Base-by-base conservation (phyloP, 2,113 vertebrate genomes). In the Morone saxatilis region DNA sequence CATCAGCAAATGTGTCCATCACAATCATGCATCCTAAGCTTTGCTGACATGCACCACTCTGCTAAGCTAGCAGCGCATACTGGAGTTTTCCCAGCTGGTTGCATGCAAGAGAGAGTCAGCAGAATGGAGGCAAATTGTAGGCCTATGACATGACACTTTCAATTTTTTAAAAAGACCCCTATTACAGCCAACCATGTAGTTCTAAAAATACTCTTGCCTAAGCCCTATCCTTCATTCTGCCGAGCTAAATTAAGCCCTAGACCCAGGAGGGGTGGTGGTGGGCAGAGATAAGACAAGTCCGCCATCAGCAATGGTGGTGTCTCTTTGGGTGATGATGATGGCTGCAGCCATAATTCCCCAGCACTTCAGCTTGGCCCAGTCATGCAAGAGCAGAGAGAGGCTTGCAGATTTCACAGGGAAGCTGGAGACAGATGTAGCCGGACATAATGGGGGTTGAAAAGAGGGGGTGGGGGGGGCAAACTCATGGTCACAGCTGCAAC, bases 1-100 rank as follows among this genome's bases (percentile, higher is more conserved):
- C 86, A 89, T 91, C 88, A 89, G 90, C 90, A 89, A 88, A 92
- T 73, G 54, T 89, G 91, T 90, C 90, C 77, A 84, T 94, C 92
- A 92, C 61, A 76, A 79, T 88, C 84, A 71, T 75, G 80, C 78
- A 82, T 75, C 74, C 83, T 88, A 86, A 91, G 80, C 81, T 70
- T 69, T 17, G 78, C 85, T 86, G 91, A 91, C 90, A 73, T 86
- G 74, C 65, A 63, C 83, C 76, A 70, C 86, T 87, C 86, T 74
- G 69, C 76, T 80, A 85, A 54, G 83, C 87, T 84, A 78, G 67
- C 81, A 7, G 75, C 17, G 14, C 48, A 76, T 61, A 72, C 61
- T 73, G 50, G 79, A 81, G 85, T 71, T 82, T 73, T 75, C 85
- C 78, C 83, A 79, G 75, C 36, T 22, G 47, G 51, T 36, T 75